These are phyloP conservation scores for Drosophila quasianomalipes DNA, from an alignment of 2,888 invertebrate genomes.

Conservation along the genomic window DNA sequence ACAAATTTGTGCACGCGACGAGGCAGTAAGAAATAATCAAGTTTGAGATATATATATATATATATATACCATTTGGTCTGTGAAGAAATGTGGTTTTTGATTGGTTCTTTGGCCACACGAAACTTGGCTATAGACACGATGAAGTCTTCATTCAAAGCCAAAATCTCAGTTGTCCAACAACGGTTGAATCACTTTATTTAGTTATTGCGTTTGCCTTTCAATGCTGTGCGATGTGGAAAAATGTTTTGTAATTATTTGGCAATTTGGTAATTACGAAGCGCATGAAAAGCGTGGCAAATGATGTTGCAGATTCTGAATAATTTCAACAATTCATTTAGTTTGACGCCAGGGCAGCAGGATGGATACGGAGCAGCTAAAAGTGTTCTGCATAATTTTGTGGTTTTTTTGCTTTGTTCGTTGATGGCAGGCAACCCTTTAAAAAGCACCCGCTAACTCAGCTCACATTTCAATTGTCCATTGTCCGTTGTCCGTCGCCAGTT, in stretches of 20 bases:
- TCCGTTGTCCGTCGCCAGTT: slow-evolving; percentile 7
- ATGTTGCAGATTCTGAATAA: slow-evolving; percentile 49
- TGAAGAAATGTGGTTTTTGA: not conserved
- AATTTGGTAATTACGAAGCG: slow-evolving; percentile 65
- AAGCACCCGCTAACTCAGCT: slow-evolving; percentile 40
- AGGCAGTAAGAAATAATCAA: not conserved
- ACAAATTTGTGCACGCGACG: not conserved
- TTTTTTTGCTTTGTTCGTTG: not conserved
- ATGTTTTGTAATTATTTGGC: slow-evolving; percentile 74
- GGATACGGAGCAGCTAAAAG: slow-evolving; percentile 19
- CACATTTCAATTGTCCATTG: slow-evolving; percentile 72
- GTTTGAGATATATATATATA: not conserved
- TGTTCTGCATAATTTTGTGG: slow-evolving; percentile 64
- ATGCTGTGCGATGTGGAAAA: slow-evolving; percentile 70
- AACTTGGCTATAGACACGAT: not conserved
- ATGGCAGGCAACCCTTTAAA: slow-evolving; percentile 2
- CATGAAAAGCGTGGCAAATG: slow-evolving; percentile 59
- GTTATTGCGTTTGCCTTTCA: slow-evolving; percentile 28
- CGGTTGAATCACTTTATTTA: not conserved
- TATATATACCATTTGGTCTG: not conserved
- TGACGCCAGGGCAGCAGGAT: not conserved
- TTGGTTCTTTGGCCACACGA: not conserved
- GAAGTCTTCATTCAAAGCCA: too few relatives aligned
- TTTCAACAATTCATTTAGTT: slow-evolving; percentile 44
- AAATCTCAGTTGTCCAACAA: slow-evolving; percentile 33